These are phyloP conservation scores for Sceloporus tristichus DNA, from an alignment of 2,113 vertebrate genomes.

Conservation along the genomic window DNA sequence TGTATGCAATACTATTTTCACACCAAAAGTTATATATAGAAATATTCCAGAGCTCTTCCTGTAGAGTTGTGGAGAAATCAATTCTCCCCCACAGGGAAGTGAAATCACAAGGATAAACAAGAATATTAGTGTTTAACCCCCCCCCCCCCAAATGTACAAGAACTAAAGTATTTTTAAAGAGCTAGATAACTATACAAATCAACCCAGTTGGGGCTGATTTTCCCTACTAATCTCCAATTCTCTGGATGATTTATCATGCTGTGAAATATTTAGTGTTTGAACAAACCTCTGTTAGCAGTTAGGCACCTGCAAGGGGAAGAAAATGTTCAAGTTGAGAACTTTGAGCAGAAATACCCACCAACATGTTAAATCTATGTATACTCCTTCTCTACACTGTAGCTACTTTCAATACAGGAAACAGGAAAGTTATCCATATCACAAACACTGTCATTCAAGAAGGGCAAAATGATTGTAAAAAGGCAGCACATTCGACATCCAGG, in stretches of 20 bases:
- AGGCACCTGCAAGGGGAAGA: neutral
- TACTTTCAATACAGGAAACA: neutral
- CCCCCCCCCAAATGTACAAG: neutral
- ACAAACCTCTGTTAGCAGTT: too few relatives aligned
- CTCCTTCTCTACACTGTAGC: too few relatives aligned
- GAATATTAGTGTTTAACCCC: constrained; percentile 4
- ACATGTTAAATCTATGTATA: too few relatives aligned
- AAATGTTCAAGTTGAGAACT: neutral
- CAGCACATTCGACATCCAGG: neutral
- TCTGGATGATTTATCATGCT: neutral
- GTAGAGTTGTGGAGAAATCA: neutral
- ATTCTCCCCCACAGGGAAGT: neutral
- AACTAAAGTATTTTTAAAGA: neutral
- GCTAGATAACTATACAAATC: neutral
- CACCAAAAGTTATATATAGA: neutral
- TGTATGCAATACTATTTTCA: neutral
- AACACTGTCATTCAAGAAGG: neutral
- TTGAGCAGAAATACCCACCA: neutral
- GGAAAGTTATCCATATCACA: neutral
- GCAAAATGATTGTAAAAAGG: neutral
- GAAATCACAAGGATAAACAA: constrained; percentile 1
- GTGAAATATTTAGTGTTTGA: neutral
- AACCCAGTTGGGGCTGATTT: neutral
- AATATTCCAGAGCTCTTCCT: neutral
- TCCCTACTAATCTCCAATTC: too few relatives aligned